These are phyloP conservation scores for Saccostrea glomerata DNA, from an alignment of 1,140 invertebrate species.

Conservation along the genomic window DNA sequence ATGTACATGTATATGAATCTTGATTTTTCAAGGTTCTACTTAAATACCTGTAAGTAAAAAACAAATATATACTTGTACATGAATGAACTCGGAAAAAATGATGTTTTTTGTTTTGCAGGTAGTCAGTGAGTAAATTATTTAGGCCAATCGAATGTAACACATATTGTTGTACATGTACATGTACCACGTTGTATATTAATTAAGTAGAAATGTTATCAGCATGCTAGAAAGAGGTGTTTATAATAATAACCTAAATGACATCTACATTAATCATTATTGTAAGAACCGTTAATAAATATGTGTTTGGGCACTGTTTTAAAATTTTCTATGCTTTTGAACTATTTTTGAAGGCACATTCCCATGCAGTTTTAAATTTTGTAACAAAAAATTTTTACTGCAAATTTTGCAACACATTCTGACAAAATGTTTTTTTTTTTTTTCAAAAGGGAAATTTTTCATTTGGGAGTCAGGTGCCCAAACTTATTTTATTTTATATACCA, in stretches of 20 bases:
- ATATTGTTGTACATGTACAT: not conserved
- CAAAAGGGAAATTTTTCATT: not conserved
- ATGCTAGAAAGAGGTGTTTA: not conserved
- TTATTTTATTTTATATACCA: not conserved
- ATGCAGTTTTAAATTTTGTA: too few relatives aligned
- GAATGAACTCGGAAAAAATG: not conserved
- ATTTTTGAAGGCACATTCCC: not conserved
- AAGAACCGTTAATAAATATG: not conserved
- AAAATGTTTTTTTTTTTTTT: not conserved
- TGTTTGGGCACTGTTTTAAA: not conserved
- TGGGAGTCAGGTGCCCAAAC: not conserved
- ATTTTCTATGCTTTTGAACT: not conserved
- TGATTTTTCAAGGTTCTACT: too few relatives aligned
- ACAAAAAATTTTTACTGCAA: not conserved
- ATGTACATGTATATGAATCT: too few relatives aligned
- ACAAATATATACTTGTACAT: not conserved
- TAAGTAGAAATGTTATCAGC: not conserved
- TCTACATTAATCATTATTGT: not conserved
- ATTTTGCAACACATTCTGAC: not conserved
- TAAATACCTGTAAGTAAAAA: too few relatives aligned
- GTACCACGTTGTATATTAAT: not conserved
- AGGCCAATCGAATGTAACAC: slow-evolving; percentile 1
- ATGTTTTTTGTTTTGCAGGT: slow-evolving; percentile 22
- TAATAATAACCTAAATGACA: not conserved
- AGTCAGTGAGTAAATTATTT: not conserved